Conservation (phyloP, 2,888 invertebrate species). For the Rosalia funebris region DNA sequence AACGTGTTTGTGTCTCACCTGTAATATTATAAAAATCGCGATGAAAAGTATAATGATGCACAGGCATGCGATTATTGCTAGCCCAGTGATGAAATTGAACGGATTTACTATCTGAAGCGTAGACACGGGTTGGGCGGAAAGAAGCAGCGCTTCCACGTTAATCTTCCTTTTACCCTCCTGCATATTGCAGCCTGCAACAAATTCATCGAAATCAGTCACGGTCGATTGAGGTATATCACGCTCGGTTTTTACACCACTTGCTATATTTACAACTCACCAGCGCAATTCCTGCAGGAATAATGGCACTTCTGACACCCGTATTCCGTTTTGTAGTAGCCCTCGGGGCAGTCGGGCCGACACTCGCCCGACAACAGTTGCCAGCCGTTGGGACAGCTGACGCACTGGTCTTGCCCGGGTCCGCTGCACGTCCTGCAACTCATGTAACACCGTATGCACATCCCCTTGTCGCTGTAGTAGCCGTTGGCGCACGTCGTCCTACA, state of each 20-base stretch:
- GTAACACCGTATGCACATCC: constrained; percentile 84
- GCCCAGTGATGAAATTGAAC: constrained; percentile 73
- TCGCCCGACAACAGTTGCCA: constrained; percentile 87
- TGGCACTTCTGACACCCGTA: constrained; percentile 90
- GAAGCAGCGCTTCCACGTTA: constrained; percentile 61
- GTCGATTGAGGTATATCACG: background rate
- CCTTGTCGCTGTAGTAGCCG: constrained; percentile 88
- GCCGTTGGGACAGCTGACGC: constrained; percentile 82
- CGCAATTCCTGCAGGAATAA: constrained; percentile 87
- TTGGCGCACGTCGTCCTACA: constrained; percentile 82
- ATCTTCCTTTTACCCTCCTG: constrained; percentile 62
- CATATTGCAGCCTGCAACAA: constrained; percentile 60
- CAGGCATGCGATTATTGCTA: constrained; percentile 75
- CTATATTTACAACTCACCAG: no score
- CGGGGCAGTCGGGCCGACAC: constrained; percentile 87
- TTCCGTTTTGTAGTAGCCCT: constrained; percentile 84
- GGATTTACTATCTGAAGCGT: constrained; percentile 64
- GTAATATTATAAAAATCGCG: constrained; percentile 76
- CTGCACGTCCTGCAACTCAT: constrained; percentile 86
- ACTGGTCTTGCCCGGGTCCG: constrained; percentile 85
- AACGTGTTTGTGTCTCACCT: no score
- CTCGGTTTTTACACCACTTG: background rate
- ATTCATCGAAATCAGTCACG: no score
- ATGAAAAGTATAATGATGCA: constrained; percentile 77
- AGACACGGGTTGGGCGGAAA: constrained; percentile 62